These are phyloP conservation scores for Sturnus vulgaris DNA, from an alignment of 2,113 vertebrate species.

Conservation along the genomic window DNA sequence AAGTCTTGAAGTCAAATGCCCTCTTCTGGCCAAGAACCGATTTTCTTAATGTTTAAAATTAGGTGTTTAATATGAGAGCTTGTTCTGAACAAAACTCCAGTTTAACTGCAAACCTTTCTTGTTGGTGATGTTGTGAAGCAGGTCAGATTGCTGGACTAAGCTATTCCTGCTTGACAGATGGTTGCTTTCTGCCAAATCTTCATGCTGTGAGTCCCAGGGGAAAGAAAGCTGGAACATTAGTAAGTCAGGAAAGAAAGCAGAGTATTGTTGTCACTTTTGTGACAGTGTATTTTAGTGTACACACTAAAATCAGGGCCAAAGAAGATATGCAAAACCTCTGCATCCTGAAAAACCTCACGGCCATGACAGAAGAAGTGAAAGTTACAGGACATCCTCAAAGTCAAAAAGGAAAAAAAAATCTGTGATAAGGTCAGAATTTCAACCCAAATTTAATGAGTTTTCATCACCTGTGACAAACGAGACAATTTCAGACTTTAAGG, in stretches of 20 bases:
- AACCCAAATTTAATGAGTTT: background rate
- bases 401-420: background rate
- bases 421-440: background rate
- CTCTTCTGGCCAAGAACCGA: background rate
- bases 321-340: background rate
- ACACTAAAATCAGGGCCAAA: background rate
- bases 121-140: background rate
- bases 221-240: background rate
- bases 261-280: background rate
- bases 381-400: background rate
- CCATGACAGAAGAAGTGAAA: background rate
- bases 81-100: background rate
- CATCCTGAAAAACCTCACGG: rapidly evolving
- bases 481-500: background rate
- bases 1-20: background rate
- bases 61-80: rapidly evolving
- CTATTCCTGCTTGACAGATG: background rate
- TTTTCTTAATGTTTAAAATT: background rate
- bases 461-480: background rate
- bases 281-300: background rate
- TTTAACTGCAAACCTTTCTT: background rate
- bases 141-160: background rate
- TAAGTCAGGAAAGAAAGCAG: background rate
- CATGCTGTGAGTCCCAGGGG: background rate
- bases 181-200: background rate